phyloP scores from a whole-genome alignment of 2,113 vertebrate species.

The Callopanchax toddi region DNA sequence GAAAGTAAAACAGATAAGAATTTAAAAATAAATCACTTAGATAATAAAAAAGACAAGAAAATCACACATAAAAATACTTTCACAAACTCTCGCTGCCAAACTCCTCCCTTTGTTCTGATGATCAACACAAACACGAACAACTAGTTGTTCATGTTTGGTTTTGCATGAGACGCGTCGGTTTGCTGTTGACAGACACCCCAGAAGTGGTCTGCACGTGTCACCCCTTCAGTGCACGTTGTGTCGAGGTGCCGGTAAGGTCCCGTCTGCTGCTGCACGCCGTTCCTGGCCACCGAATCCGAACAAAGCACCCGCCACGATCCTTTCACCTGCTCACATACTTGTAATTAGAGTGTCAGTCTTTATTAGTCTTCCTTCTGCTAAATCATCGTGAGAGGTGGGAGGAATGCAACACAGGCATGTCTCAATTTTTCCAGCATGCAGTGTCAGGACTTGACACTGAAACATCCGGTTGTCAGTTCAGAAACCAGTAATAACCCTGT shows the following conservation, averaged over 20 bases:
- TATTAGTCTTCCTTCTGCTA: background rate
- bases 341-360: background rate
- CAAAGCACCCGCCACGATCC: background rate
- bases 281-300: background rate
- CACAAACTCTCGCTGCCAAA: background rate
- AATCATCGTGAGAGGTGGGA: background rate
- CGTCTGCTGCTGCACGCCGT: background rate
- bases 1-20: too few species aligned
- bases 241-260: background rate
- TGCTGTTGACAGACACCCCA: background rate
- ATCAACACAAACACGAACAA: background rate
- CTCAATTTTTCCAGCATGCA: background rate
- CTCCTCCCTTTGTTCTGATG: background rate
- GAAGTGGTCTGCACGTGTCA: background rate
- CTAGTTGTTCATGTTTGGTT: background rate
- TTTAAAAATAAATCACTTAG: background rate
- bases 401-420: background rate
- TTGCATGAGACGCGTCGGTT: background rate
- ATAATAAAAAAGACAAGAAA: background rate
- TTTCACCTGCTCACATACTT: background rate
- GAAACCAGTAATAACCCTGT: background rate
- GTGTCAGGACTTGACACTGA: too few species aligned
- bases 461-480: background rate
- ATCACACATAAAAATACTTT: background rate
- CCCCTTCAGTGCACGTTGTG: background rate